Conservation (phyloP, 2,797 vertebrate species). For the Huso huso region DNA sequence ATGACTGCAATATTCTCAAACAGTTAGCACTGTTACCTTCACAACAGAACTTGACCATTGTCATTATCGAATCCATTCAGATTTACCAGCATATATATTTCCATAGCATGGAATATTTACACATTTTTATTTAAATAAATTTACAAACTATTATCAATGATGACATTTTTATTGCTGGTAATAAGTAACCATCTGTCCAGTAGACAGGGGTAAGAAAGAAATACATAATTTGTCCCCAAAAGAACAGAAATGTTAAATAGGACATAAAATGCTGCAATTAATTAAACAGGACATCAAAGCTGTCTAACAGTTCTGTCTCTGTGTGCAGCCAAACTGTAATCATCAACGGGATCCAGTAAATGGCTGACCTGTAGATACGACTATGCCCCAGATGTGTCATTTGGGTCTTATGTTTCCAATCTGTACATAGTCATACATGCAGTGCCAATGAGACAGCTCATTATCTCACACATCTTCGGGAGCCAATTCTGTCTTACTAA, state of each 20-base stretch:
- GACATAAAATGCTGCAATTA: slow-evolving; percentile 34
- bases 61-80: slow-evolving; percentile 34
- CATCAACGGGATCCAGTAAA: slow-evolving; percentile 14
- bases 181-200: slow-evolving; percentile 77
- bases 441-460: slow-evolving; percentile 16
- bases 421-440: slow-evolving; percentile 11
- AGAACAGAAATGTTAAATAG: slow-evolving; percentile 35
- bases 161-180: slow-evolving; percentile 71
- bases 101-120: slow-evolving; percentile 58
- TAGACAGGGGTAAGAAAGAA: slow-evolving; percentile 44
- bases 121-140: slow-evolving; percentile 61
- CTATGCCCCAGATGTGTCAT: slow-evolving; percentile 9
- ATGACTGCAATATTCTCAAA: too few species aligned
- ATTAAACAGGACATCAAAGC: slow-evolving; percentile 48
- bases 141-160: slow-evolving; percentile 66
- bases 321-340: slow-evolving; percentile 14
- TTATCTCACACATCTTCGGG: slow-evolving; percentile 19
- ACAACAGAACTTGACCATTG: slow-evolving; percentile 19
- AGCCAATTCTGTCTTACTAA: slow-evolving; percentile 15
- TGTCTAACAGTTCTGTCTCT: slow-evolving; percentile 22
- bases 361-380: slow-evolving; percentile 12
- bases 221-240: slow-evolving; percentile 31
- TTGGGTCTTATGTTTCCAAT: slow-evolving; percentile 2
- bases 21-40: slow-evolving; percentile 34
- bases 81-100: slow-evolving; percentile 43